Base-by-base conservation (phyloP, 2,888 invertebrate genomes). In the Erebia aethiops region DNA sequence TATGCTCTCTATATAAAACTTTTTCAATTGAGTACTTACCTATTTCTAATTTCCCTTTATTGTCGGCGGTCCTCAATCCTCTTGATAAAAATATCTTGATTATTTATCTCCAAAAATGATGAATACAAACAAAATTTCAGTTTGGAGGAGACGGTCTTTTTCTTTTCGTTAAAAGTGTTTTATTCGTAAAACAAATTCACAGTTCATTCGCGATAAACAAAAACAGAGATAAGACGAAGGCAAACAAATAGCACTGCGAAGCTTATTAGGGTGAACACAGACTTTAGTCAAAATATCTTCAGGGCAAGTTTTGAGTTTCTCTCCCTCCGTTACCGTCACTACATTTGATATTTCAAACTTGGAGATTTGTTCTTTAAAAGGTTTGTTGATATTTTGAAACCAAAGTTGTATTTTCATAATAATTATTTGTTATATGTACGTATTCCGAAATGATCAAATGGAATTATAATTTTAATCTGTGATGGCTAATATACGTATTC, bases 241-340 rank as follows among this genome's bases (percentile, higher is more conserved):
- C 84, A 86, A 88, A 87, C 84, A 83, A 86, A 81, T 82, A 84
- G 87, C 87, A 85, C 80, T 78, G 81, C 77, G 81, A 71, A 83
- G 82, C 80, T 81, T 66, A 56, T 73, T 66, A 72, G 63, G 66
- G 63, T 51, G 56, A 13, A 43, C 57, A 43, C 72, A 69, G 62
- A 62, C 68, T 57, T 67, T 1, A 67, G 52, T 58, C 14, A 66
- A 69, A 71, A 71, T 61, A 66, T 63, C 62, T 66, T 69, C 21
- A 54, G 56, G 70, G 65, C 71, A 10, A 52, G 46, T 14, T 65
- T 61, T 21, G 1, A 26, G 56, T 57, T 26, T 57, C 5, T 52
- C 52, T 52, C 16, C 0, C 52, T 16, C 1, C 16, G 16, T 16
- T 52, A 52, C 51, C 14, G 7, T 8, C 16, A n/a, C 52, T 52